phyloP scores from a whole-genome alignment of 2,888 invertebrate genomes.

The Synergus itoensis region DNA sequence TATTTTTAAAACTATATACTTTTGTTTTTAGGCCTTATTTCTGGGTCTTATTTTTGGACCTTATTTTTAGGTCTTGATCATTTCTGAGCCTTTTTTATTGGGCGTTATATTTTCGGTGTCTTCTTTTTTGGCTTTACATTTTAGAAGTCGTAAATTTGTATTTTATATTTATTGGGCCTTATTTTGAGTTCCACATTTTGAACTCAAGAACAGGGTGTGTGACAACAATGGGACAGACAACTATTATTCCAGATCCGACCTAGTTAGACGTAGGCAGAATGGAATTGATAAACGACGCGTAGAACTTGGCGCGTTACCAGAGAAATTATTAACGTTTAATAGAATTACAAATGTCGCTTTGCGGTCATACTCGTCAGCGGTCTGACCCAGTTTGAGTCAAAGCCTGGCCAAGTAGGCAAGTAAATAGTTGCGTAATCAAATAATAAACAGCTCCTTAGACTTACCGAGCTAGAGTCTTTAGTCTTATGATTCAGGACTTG shows the following conservation, averaged over 20 bases:
- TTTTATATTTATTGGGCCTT: too few species aligned
- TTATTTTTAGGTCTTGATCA: too few species aligned
- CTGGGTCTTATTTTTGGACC: too few species aligned
- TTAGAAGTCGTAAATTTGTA: too few species aligned
- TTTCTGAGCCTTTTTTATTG: too few species aligned
- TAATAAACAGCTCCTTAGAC: background rate
- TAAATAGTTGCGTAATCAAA: slow-evolving; percentile 25
- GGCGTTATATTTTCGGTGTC: too few species aligned
- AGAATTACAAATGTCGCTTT: slow-evolving; percentile 34
- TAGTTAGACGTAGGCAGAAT: slow-evolving; percentile 27
- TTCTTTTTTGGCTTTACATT: too few species aligned
- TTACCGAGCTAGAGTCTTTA: too few species aligned
- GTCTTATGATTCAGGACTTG: background rate
- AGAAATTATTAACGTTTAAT: slow-evolving; percentile 40
- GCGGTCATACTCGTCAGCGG: slow-evolving; percentile 21
- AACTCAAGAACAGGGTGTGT: background rate
- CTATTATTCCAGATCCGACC: slow-evolving; percentile 20
- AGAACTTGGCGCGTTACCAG: slow-evolving; percentile 1
- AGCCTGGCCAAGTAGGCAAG: background rate
- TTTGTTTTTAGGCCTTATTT: too few species aligned
- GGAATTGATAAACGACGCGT: slow-evolving; percentile 22
- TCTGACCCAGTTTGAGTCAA: slow-evolving; percentile 21
- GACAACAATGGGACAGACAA: slow-evolving; percentile 32
- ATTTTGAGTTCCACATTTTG: too few species aligned
- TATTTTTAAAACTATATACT: too few species aligned